Conservation (phyloP, 1,140 invertebrate species). For the Heliothis virescens region DNA sequence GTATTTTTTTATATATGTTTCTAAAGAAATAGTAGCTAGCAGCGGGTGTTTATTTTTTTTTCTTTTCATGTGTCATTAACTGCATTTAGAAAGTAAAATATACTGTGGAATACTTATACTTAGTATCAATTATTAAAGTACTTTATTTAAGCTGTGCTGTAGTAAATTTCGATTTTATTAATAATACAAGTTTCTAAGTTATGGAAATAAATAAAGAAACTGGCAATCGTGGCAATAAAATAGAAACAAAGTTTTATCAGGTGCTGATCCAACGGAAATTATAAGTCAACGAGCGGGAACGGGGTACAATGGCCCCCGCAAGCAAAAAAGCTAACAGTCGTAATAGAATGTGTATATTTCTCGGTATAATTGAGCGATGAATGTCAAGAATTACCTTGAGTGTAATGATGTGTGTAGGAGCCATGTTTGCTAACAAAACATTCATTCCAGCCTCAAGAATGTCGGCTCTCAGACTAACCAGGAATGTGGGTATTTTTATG, state of each 20-base stretch:
- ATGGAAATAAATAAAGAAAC: constrained; percentile 7
- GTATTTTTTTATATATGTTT: too few relatives aligned
- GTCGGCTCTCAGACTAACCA: background rate
- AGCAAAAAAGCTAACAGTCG: constrained; percentile 8
- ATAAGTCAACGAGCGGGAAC: constrained; percentile 18
- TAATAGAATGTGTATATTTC: constrained; percentile 29
- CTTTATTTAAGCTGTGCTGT: too few relatives aligned
- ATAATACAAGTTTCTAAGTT: background rate
- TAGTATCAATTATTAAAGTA: too few relatives aligned
- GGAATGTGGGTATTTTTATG: background rate
- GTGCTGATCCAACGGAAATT: constrained; percentile 29
- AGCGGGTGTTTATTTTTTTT: too few relatives aligned
- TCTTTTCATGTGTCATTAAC: too few relatives aligned
- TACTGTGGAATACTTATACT: too few relatives aligned
- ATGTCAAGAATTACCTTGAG: background rate
- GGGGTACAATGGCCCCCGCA: constrained; percentile 6
- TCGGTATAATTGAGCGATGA: constrained; percentile 5
- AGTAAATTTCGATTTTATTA: too few relatives aligned
- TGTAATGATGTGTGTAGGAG: background rate
- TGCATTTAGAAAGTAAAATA: too few relatives aligned
- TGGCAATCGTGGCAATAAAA: constrained; percentile 30
- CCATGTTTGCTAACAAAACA: constrained; percentile 10
- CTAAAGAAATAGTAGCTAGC: too few relatives aligned
- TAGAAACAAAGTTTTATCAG: constrained; percentile 34
- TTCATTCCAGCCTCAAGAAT: background rate